Conservation (phyloP, 2,888 invertebrate genomes). For the Priocnemis perturbator region DNA sequence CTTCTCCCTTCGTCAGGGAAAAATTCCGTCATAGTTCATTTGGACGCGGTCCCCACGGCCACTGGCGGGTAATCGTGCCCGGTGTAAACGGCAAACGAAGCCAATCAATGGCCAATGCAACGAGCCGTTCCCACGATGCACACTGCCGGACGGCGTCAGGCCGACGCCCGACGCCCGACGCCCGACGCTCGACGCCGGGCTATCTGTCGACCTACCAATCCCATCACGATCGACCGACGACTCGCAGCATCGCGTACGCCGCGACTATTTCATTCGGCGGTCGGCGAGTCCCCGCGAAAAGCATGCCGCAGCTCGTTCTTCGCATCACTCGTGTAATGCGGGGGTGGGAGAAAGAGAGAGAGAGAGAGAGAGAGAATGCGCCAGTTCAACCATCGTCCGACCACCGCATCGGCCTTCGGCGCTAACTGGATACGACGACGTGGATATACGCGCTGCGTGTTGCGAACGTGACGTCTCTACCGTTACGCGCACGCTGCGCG, state of each 20-base stretch:
- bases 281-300: slow-evolving; percentile 20
- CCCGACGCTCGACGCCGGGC: slow-evolving; percentile 32
- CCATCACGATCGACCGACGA: slow-evolving; percentile 53
- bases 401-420: too few species aligned
- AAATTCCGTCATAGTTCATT: slow-evolving; percentile 16
- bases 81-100: slow-evolving; percentile 57
- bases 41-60: slow-evolving; percentile 1
- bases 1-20: not conserved
- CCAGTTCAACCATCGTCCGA: too few species aligned
- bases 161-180: too few species aligned
- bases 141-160: slow-evolving; percentile 41
- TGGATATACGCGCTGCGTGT: too few species aligned
- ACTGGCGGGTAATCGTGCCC: slow-evolving; percentile 44
- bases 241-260: slow-evolving; percentile 31
- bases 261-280: slow-evolving; percentile 52
- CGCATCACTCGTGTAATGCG: too few species aligned
- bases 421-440: too few species aligned
- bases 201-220: slow-evolving; percentile 55
- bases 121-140: slow-evolving; percentile 34
- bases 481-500: not conserved
- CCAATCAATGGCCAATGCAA: slow-evolving; percentile 58
- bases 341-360: too few species aligned
- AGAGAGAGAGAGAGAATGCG: too few species aligned
- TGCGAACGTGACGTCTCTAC: too few species aligned
- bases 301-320: slow-evolving; percentile 1